phyloP scores from a whole-genome alignment of 2,113 vertebrate genomes.

The Agelaius phoeniceus region DNA sequence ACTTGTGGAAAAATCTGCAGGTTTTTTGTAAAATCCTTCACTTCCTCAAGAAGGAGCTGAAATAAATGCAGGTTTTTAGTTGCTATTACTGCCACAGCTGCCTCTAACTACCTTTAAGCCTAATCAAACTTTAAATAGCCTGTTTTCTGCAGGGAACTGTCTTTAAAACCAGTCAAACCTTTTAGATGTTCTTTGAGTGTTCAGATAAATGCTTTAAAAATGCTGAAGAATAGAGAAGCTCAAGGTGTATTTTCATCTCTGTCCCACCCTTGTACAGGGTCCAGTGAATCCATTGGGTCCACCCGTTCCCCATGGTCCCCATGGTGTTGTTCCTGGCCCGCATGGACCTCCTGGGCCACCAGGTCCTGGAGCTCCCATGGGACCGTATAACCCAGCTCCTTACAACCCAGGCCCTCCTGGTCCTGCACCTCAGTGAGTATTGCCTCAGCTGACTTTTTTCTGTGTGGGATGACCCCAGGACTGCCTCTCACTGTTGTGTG shows the following conservation, averaged over 20 bases:
- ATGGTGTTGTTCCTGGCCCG: conserved; percentile 91
- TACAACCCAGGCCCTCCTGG: conserved; percentile 97
- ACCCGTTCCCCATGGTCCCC: conserved; percentile 94
- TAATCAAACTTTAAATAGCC: not conserved
- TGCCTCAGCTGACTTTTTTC: not conserved
- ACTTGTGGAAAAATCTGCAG: fast-evolving
- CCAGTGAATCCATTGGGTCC: conserved; percentile 96
- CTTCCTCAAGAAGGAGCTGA: not conserved
- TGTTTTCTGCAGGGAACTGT: not conserved
- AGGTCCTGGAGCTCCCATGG: conserved; percentile 94
- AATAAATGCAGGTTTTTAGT: not conserved
- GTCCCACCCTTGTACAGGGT: conserved; percentile 73
- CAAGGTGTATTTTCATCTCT: not conserved
- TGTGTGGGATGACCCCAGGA: not conserved
- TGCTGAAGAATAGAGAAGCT: not conserved
- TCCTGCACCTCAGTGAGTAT: conserved; percentile 90
- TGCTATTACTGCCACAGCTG: not conserved
- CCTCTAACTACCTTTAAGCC: not conserved
- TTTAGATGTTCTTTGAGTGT: not conserved
- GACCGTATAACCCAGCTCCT: conserved; percentile 95
- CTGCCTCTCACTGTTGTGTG: not conserved
- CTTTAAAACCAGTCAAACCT: not conserved
- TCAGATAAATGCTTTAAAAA: not conserved
- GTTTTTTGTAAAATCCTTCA: not conserved
- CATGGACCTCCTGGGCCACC: conserved; percentile 90